phyloP scores from a whole-genome alignment of 2,797 vertebrate genomes.

The Helarctos malayanus region DNA sequence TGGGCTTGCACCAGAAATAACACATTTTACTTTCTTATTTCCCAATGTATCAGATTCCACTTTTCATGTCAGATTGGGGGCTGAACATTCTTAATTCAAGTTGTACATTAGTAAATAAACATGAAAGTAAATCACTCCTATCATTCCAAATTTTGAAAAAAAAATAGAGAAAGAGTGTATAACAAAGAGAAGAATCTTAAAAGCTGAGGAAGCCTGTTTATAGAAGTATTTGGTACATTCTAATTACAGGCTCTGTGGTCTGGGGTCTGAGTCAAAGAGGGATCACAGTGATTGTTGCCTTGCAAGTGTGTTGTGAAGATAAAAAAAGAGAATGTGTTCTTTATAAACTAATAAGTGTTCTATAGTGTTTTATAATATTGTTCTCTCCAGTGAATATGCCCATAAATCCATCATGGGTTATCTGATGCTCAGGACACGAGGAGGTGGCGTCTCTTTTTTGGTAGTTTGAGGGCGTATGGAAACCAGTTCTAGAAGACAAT shows the following conservation, averaged over 20 bases:
- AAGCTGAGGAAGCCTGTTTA: neutral
- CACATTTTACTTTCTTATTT: slow-evolving; percentile 42
- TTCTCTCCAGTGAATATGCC: neutral
- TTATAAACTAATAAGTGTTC: neutral
- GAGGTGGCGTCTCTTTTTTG: neutral
- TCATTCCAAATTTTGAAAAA: slow-evolving; percentile 12
- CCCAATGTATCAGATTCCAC: neutral
- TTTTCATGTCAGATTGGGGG: neutral
- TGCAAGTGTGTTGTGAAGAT: neutral
- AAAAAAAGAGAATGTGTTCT: neutral
- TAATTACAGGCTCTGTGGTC: neutral
- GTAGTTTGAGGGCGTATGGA: neutral
- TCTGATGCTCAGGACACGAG: neutral
- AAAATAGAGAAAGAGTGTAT: neutral
- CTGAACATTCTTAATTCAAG: slow-evolving; percentile 2
- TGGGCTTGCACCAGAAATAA: slow-evolving; percentile 42
- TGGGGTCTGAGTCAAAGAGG: neutral
- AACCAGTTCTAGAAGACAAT: neutral
- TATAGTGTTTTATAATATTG: neutral
- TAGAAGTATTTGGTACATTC: neutral
- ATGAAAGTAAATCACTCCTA: neutral
- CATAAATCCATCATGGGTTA: neutral
- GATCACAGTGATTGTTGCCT: neutral
- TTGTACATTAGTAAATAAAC: neutral
- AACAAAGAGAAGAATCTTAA: neutral